phyloP scores from a whole-genome alignment of 2,888 invertebrate genomes.

The Tanypteryx hageni region DNA sequence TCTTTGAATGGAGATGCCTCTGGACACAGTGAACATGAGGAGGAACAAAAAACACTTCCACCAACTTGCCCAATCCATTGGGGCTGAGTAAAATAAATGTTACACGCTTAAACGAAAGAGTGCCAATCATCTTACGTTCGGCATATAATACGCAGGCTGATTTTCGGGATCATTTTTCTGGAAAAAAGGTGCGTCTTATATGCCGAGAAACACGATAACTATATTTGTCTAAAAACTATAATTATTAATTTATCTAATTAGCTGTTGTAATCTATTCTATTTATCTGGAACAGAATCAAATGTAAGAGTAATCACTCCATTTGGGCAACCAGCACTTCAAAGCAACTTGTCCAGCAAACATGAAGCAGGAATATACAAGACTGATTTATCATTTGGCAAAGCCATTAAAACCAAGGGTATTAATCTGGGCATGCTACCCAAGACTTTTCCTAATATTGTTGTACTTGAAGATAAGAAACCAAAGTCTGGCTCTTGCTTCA shows the following conservation, averaged over 20 bases:
- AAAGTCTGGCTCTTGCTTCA: constrained; percentile 84
- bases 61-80: no score
- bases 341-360: neutral
- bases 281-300: neutral
- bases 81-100: no score
- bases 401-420: neutral
- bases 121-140: no score
- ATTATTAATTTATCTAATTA: neutral
- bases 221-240: neutral
- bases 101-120: no score
- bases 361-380: neutral
- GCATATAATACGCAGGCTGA: no score
- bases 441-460: constrained; percentile 55
- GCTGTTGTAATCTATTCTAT: neutral
- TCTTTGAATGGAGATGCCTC: no score
- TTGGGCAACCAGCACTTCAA: neutral
- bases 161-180: neutral
- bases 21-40: no score
- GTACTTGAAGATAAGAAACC: constrained; percentile 74
- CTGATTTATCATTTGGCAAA: neutral
- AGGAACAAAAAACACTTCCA: no score
- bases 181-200: no score
- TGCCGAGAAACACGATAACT: neutral
- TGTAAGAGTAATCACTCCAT: neutral
- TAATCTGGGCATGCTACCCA: neutral